Base-by-base conservation (phyloP, 2,797 vertebrate species). In the Pogoniulus pusillus region DNA sequence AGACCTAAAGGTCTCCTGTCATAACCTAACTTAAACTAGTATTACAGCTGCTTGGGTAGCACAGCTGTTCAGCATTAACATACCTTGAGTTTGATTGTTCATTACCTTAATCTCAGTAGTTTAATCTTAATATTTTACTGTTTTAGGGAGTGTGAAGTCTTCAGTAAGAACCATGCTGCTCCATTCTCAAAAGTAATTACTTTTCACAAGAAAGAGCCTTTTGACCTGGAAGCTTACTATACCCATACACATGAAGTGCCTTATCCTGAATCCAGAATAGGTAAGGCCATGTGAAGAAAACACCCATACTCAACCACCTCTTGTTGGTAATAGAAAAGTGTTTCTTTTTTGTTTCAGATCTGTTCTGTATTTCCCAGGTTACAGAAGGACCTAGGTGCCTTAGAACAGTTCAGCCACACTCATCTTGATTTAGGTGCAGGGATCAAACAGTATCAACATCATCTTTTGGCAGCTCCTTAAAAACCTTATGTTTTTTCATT, bases 111-210 rank as follows among this genome's bases (percentile, higher is more conserved):
- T 7, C 30, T 66, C 4, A 35, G 16, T 69, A 27, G 3, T 64
- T 87, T 87, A 62, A 68, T 30, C 49, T 54, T 90, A 41, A 85
- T 73, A 32, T 68, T 85, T 69, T 35, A 76, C 53, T 76, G 32
- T 65, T 95, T 37, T 76, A 98, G 98, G 86, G 98, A 98, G 80
- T 98, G 98, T 88, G 98, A 98, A 96, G 98, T 98, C 71, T 98
- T 98, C 95, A 96, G 85, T 93, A 98, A 97, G 93, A 98, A 97
- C 63, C 98, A 98, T 62, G 96, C 98, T 93, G 97, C 97, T 85
- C 98, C 98, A 24, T 98, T 98, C 94, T 98, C 98, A 43, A 98
- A 98, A 97, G 97, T 98, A 72, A 98, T 98, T 83, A 98, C 98
- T 82, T 98, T 98, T 90, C 97, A 98, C 94, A 98, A 98, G 95